These are phyloP conservation scores for Thyatira batis DNA, from an alignment of 2,888 invertebrate genomes.

Conservation along the genomic window DNA sequence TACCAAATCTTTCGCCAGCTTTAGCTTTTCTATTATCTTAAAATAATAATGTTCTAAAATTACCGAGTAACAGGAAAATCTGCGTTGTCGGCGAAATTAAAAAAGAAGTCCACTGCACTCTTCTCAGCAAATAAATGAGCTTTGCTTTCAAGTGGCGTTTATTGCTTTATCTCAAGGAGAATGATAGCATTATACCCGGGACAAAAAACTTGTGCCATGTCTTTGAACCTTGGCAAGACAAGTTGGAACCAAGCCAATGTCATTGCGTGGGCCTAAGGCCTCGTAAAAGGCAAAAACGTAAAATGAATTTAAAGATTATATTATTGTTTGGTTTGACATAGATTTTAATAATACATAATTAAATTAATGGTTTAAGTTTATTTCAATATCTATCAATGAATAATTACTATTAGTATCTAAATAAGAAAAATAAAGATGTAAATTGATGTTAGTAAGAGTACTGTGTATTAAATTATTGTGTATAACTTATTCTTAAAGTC, in stretches of 20 bases:
- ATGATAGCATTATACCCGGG: slow-evolving; percentile 65
- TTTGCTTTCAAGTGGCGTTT: slow-evolving; percentile 73
- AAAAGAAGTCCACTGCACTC: slow-evolving; percentile 61
- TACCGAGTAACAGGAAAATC: slow-evolving; percentile 53
- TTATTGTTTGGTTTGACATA: slow-evolving; percentile 10
- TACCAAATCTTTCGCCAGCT: background rate
- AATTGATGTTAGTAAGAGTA: no score
- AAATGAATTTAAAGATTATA: slow-evolving; percentile 33
- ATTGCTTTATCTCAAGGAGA: slow-evolving; percentile 74
- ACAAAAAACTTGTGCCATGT: slow-evolving; percentile 69
- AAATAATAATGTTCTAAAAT: slow-evolving; percentile 43
- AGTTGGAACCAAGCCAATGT: slow-evolving; percentile 72
- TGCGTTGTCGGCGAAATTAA: slow-evolving; percentile 51
- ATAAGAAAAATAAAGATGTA: no score
- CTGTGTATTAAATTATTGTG: no score
- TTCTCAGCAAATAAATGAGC: slow-evolving; percentile 68
- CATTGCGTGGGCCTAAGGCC: slow-evolving; percentile 56
- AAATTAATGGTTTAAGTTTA: no score
- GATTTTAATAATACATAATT: background rate
- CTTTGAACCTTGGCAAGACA: slow-evolving; percentile 78
- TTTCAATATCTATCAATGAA: background rate
- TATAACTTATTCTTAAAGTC: no score
- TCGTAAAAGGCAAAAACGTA: slow-evolving; percentile 50
- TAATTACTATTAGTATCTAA: no score
- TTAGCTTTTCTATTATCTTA: slow-evolving; percentile 19